These are phyloP conservation scores for Laterallus jamaicensis DNA, from an alignment of 2,113 vertebrate species.

Conservation along the genomic window DNA sequence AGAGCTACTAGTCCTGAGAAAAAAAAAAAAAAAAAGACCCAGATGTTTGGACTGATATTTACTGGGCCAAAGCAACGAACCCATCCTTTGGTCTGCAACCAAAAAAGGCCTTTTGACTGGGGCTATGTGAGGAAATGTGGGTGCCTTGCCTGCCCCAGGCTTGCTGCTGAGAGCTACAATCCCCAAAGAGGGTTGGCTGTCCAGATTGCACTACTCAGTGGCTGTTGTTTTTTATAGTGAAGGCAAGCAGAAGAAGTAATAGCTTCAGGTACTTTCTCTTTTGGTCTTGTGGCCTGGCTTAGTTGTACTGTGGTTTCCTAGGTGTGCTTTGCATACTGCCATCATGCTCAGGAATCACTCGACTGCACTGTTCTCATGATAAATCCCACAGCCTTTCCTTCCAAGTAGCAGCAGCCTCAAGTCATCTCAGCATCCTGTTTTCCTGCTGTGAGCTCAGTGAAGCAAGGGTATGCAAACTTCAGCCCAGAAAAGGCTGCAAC, in stretches of 20 bases:
- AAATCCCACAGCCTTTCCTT: neutral
- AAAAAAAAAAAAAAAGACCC: neutral
- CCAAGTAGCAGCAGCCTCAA: neutral
- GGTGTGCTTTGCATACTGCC: neutral
- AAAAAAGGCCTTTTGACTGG: neutral
- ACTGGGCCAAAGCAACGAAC: neutral
- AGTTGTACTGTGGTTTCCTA: neutral
- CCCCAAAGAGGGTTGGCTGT: rapidly evolving
- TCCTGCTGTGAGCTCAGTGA: neutral
- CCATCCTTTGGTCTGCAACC: neutral
- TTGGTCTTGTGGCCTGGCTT: neutral
- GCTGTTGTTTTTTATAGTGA: neutral
- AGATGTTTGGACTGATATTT: neutral
- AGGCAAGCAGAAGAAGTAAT: neutral
- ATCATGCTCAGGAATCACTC: neutral
- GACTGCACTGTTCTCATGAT: neutral
- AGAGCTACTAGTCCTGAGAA: neutral
- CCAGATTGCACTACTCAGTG: neutral
- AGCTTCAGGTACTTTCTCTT: neutral
- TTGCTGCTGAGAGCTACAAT: neutral
- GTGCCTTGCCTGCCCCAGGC: neutral
- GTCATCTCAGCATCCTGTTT: neutral
- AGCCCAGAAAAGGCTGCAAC: neutral
- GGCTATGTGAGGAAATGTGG: neutral
- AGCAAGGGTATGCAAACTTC: neutral